Conservation (phyloP, 2,888 invertebrate species). For the Drosophila barbarae region DNA sequence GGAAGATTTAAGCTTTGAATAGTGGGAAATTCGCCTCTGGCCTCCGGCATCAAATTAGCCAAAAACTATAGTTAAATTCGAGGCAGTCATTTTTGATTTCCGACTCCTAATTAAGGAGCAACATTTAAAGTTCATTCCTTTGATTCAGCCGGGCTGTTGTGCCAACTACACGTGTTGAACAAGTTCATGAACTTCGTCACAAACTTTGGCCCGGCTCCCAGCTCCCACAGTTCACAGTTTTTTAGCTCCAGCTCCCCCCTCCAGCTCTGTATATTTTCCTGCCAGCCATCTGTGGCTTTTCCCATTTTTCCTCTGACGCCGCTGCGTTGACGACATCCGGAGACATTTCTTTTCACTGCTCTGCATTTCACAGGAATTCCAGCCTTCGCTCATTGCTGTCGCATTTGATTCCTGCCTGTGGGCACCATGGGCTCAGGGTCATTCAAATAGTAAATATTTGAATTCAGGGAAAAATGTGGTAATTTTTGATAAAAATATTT, state of each 20-base stretch:
- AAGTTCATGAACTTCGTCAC: conserved; percentile 58
- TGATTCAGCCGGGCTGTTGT: conserved; percentile 15
- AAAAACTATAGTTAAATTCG: background rate
- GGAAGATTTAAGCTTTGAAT: conserved; percentile 49
- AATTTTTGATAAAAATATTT: background rate
- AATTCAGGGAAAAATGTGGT: conserved; percentile 3
- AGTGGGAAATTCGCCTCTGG: conserved; percentile 23
- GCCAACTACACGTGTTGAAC: conserved; percentile 63
- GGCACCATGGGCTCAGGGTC: conserved; percentile 60
- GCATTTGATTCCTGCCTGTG: conserved; percentile 42
- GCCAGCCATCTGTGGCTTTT: conserved; percentile 32
- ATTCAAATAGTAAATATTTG: conserved; percentile 47
- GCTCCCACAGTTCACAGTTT: conserved; percentile 1
- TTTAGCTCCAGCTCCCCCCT: background rate
- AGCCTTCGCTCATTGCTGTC: conserved; percentile 51
- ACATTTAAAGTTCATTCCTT: conserved; percentile 21
- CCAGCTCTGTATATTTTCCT: background rate
- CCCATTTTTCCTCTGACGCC: conserved; percentile 22
- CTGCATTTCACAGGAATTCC: conserved; percentile 45
- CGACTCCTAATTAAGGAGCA: conserved; percentile 33
- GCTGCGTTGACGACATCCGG: conserved; percentile 46
- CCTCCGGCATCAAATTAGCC: conserved; percentile 25
- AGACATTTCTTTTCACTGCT: conserved; percentile 56
- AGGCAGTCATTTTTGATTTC: conserved; percentile 31
- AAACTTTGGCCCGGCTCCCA: conserved; percentile 19